phyloP scores from a whole-genome alignment of 2,797 vertebrate species.

The Pteropus rufus region DNA sequence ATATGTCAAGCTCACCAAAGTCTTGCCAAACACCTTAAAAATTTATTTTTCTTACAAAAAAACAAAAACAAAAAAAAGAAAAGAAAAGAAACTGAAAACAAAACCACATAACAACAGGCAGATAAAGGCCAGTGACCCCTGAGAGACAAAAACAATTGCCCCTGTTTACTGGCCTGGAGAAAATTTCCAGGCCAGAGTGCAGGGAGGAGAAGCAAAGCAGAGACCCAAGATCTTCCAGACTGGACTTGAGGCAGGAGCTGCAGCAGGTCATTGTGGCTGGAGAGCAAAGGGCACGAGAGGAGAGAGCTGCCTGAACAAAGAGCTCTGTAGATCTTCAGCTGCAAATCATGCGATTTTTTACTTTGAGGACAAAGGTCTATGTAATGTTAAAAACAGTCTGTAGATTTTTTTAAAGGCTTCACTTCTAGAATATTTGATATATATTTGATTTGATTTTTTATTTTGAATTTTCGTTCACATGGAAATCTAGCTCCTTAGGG shows the following conservation, averaged over 20 bases:
- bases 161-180: not conserved
- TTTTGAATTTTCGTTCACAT: constrained; percentile 11
- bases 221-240: not conserved
- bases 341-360: not conserved
- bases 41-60: not conserved
- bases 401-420: not conserved
- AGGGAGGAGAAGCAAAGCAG: not conserved
- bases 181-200: no score
- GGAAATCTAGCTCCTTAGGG: not conserved
- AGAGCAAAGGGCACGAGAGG: not conserved
- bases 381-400: not conserved
- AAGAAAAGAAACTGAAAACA: no score
- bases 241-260: not conserved
- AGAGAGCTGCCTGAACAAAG: not conserved
- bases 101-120: not conserved
- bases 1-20: not conserved
- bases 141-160: not conserved
- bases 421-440: not conserved
- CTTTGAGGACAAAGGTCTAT: not conserved
- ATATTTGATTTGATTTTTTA: not conserved
- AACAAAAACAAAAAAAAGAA: no score
- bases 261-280: not conserved
- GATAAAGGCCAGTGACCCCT: not conserved
- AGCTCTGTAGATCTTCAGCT: not conserved
- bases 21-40: not conserved